These are phyloP conservation scores for Chiloscyllium punctatum DNA, from an alignment of 2,797 vertebrate species.

Conservation along the genomic window DNA sequence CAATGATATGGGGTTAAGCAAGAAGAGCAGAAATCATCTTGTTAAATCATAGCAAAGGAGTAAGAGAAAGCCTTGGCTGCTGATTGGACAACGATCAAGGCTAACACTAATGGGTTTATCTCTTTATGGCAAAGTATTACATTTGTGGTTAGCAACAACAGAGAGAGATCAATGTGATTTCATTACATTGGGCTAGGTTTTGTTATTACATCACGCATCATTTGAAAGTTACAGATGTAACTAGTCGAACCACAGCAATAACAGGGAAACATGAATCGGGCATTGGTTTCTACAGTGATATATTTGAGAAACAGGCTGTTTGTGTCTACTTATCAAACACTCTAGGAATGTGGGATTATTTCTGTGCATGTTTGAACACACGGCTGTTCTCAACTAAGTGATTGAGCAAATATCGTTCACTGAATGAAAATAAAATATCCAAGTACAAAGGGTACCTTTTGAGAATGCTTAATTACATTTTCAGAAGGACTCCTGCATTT, in stretches of 20 bases:
- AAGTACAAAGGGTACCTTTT: neutral
- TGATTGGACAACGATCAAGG: constrained; percentile 60
- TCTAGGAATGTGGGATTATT: neutral
- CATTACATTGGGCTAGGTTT: constrained; percentile 37
- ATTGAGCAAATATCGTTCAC: neutral
- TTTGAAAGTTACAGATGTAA: neutral
- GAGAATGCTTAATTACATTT: constrained; percentile 14
- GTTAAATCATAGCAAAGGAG: neutral
- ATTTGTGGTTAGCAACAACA: constrained; percentile 67
- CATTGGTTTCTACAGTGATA: neutral
- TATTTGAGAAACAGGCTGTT: neutral
- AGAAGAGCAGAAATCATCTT: neutral
- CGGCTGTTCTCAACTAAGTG: neutral
- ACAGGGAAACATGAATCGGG: neutral
- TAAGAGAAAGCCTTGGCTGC: neutral
- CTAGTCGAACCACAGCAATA: neutral
- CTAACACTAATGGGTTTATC: constrained; percentile 69
- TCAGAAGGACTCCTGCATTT: neutral
- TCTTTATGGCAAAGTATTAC: constrained; percentile 64
- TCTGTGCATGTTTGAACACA: constrained; percentile 1
- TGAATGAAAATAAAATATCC: neutral
- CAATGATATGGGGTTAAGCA: neutral
- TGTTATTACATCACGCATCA: neutral
- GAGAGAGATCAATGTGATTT: constrained; percentile 69
- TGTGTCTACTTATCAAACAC: neutral